phyloP scores from a whole-genome alignment of 2,797 vertebrate genomes.

The Pangasius djambal region DNA sequence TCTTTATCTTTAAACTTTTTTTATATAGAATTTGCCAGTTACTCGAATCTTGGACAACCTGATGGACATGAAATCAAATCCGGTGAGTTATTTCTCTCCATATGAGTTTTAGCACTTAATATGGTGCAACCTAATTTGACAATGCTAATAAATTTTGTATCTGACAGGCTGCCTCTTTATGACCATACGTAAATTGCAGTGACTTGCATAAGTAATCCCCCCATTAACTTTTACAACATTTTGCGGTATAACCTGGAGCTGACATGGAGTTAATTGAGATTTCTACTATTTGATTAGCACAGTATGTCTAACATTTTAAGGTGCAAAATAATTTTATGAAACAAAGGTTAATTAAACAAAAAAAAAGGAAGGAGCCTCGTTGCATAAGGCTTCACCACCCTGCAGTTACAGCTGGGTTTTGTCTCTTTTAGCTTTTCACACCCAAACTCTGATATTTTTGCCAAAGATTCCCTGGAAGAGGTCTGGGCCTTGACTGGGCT shows the following conservation, averaged over 20 bases:
- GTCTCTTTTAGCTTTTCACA: neutral
- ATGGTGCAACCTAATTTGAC: neutral
- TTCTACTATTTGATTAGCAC: neutral
- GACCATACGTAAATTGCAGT: neutral
- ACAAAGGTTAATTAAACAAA: neutral
- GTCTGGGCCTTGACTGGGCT: neutral
- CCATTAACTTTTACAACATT: neutral
- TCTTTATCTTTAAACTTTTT: neutral
- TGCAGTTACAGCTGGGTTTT: neutral
- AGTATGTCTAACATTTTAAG: neutral
- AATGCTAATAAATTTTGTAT: neutral
- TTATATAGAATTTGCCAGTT: conserved; percentile 89
- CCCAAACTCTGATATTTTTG: neutral
- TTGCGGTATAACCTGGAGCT: neutral
- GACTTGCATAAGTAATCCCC: neutral
- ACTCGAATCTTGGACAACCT: conserved; percentile 95
- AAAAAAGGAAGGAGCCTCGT: neutral
- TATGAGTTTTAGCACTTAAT: neutral
- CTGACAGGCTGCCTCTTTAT: neutral
- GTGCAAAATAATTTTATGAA: neutral
- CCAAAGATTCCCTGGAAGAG: neutral
- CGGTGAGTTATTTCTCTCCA: conserved; percentile 77
- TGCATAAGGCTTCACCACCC: neutral
- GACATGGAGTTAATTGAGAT: neutral
- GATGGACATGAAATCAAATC: conserved; percentile 98